phyloP scores from a whole-genome alignment of 2,888 invertebrate species.

The Antheraea assamensis region DNA sequence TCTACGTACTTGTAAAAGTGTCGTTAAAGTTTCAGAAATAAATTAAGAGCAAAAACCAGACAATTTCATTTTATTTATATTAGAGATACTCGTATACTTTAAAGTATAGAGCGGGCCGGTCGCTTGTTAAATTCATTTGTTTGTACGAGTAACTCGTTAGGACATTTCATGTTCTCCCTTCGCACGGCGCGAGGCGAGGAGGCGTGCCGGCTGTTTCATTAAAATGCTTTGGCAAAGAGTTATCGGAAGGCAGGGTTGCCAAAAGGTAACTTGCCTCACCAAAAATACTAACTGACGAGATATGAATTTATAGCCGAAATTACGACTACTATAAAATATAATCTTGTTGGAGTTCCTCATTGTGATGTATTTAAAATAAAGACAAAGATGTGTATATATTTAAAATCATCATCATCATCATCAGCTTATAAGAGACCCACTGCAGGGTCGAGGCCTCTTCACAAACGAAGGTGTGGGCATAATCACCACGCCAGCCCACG shows the following conservation, averaged over 20 bases:
- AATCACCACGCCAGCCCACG: too few species aligned
- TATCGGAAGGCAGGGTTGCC: not conserved
- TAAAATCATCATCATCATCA: too few species aligned
- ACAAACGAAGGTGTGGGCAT: too few species aligned
- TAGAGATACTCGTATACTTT: not conserved
- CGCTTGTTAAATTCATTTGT: not conserved
- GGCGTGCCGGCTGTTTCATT: not conserved
- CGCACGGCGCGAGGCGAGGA: not conserved
- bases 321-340: not conserved
- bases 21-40: too few species aligned
- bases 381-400: too few species aligned
- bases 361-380: too few species aligned
- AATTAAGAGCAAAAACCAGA: too few species aligned
- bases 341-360: too few species aligned
- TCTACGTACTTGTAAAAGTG: too few species aligned
- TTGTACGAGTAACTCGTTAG: not conserved
- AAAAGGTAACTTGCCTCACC: not conserved
- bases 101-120: not conserved
- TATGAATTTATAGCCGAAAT: not conserved
- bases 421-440: too few species aligned
- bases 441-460: too few species aligned
- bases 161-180: not conserved
- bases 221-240: not conserved
- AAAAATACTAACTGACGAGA: not conserved
- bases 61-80: not conserved